Evolutionary conservation across 2,888 invertebrate genomes (phyloP).

Genomic region (Pristionchus mayeri): DNA sequence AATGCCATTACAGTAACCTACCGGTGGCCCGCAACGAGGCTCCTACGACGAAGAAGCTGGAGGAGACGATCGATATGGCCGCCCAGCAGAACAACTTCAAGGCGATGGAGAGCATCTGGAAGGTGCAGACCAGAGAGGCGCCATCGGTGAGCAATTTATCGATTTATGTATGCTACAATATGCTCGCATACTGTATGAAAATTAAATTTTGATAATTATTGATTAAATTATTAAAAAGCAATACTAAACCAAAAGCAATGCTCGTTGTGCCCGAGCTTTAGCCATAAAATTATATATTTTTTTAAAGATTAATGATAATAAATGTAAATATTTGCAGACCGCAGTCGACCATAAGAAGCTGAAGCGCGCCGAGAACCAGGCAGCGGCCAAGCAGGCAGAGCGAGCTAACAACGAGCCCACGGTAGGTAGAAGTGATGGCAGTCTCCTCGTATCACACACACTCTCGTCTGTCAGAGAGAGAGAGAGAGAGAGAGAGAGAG

Average conservation of each 20-base stretch:
- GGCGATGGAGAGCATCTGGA: conserved; percentile 72
- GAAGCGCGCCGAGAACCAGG: conserved; percentile 67
- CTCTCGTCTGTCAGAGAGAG: too few species aligned
- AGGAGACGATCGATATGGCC: conserved; percentile 74
- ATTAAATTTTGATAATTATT: neutral
- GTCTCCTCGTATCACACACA: too few species aligned
- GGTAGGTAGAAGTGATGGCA: too few species aligned
- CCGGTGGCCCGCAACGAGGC: conserved; percentile 60
- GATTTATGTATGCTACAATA: neutral
- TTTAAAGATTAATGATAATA: neutral
- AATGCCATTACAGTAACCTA: conserved; percentile 58
- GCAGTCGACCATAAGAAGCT: conserved; percentile 73
- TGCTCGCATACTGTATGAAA: too few species aligned
- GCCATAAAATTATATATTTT: neutral
- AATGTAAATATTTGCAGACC: neutral
- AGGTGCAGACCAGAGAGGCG: conserved; percentile 71
- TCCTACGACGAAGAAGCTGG: conserved; percentile 67
- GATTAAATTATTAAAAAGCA: neutral
- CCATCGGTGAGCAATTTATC: conserved; percentile 60
- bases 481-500: too few species aligned
- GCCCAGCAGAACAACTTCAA: conserved; percentile 67
- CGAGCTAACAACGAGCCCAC: conserved; percentile 54
- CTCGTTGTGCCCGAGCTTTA: too few species aligned
- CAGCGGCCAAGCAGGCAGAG: conserved; percentile 66
- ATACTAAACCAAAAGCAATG: too few species aligned